A percentile compares a stretch with the other conserved stretches of the same genome.
Evolutionary conservation across 1,140 invertebrate species (phyloP).

Genomic region (honey bee (Apis mellifera)): DNA sequence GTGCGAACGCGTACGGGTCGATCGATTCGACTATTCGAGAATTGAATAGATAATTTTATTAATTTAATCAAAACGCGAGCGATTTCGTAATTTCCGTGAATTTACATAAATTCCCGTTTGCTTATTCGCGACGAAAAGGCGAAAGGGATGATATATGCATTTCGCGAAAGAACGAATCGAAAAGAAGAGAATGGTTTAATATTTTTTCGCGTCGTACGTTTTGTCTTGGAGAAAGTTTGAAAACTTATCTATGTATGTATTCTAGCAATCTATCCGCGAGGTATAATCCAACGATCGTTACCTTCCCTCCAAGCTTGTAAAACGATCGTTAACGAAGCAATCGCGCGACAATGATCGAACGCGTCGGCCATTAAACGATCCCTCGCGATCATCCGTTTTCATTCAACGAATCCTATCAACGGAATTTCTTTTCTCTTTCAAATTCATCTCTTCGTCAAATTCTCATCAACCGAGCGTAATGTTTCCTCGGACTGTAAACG

Average conservation of each 20-base stretch:
- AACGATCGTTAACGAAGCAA: conserved; percentile 36
- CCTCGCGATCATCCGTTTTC: conserved; percentile 5
- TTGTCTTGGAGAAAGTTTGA: too few species aligned
- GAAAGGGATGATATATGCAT: too few species aligned
- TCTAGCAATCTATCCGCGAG: conserved; percentile 35
- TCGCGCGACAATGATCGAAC: conserved; percentile 6
- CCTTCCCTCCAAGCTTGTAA: neutral
- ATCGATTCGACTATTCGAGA: neutral
- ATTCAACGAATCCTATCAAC: neutral
- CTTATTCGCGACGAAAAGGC: too few species aligned
- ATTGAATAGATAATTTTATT: too few species aligned
- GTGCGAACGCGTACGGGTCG: neutral
- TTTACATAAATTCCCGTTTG: too few species aligned
- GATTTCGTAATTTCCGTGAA: too few species aligned
- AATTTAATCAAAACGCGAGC: too few species aligned
- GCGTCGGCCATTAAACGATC: neutral
- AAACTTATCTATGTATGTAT: too few species aligned
- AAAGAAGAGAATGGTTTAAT: too few species aligned
- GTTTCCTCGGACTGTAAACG: neutral
- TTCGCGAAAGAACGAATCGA: too few species aligned
- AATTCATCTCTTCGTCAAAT: neutral
- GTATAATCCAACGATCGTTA: conserved; percentile 13
- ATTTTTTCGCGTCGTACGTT: too few species aligned
- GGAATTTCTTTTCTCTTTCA: neutral
- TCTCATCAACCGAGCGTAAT: neutral